Conservation (phyloP, 2,113 vertebrate genomes). For the Tenebrosternarchus preto region DNA sequence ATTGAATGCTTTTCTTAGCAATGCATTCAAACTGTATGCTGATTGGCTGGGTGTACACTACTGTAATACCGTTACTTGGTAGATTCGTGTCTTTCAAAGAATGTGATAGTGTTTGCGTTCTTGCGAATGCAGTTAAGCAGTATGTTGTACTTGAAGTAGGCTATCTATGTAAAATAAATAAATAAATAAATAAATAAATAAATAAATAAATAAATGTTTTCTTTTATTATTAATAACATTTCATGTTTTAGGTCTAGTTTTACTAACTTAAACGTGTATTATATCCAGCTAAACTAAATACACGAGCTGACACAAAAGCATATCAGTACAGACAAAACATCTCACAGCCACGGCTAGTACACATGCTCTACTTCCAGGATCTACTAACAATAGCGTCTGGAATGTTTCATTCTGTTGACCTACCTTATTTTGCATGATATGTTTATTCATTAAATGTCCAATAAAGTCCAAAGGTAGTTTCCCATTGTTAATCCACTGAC, state of each 20-base stretch:
- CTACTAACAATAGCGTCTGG: too few relatives aligned
- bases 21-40: conserved; percentile 58
- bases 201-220: too few relatives aligned
- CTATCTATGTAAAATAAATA: neutral
- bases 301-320: too few relatives aligned
- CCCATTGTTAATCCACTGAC: neutral
- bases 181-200: neutral
- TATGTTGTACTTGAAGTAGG: neutral
- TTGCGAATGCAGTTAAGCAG: neutral
- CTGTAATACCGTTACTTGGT: neutral
- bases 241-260: too few relatives aligned
- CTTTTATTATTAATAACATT: too few relatives aligned
- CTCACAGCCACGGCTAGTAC: too few relatives aligned
- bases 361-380: too few relatives aligned
- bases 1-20: conserved; percentile 51
- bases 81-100: neutral
- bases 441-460: neutral
- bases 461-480: neutral
- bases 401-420: neutral
- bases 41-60: conserved; percentile 55
- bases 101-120: neutral
- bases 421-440: neutral
- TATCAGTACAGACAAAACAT: too few relatives aligned
- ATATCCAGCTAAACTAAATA: too few relatives aligned
- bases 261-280: too few relatives aligned